A percentile compares a stretch with the other conserved stretches of the same genome.
These are phyloP conservation scores for Sebastes aleutianus DNA, from an alignment of 2,797 vertebrate genomes.

Conservation along the genomic window DNA sequence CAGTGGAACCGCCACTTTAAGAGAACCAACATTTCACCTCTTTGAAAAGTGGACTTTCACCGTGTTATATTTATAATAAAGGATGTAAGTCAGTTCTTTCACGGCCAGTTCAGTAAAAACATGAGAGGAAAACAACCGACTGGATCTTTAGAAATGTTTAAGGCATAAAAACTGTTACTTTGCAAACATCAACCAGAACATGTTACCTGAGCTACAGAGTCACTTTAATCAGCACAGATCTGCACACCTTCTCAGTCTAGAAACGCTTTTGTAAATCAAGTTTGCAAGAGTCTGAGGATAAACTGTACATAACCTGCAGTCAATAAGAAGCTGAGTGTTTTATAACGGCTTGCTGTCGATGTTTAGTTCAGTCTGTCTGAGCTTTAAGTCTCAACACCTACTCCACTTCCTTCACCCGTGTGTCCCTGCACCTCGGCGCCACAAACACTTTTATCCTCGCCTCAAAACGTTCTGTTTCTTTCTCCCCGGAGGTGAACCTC, in stretches of 20 bases:
- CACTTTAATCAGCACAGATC: neutral
- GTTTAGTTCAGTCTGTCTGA: conserved; percentile 11
- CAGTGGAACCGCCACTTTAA: neutral
- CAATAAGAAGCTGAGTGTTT: conserved; percentile 20
- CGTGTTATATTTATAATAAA: neutral
- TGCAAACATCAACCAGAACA: neutral
- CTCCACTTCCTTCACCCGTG: neutral
- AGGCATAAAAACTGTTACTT: neutral
- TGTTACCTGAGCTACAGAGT: neutral
- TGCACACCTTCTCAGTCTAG: neutral
- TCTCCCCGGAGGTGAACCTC: neutral
- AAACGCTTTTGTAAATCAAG: conserved; percentile 14
- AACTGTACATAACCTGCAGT: conserved; percentile 1
- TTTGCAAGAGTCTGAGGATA: neutral
- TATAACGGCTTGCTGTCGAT: neutral
- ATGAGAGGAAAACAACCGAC: neutral
- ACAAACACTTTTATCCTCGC: neutral
- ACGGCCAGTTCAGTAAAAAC: neutral
- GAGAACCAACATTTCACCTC: neutral
- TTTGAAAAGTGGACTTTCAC: neutral
- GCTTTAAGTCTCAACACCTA: neutral
- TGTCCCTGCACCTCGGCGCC: neutral
- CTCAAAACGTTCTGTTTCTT: neutral
- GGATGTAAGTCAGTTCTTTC: neutral
- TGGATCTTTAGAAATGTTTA: neutral